These are phyloP conservation scores for Cettia cetti DNA, from an alignment of 2,113 vertebrate genomes.

Conservation along the genomic window DNA sequence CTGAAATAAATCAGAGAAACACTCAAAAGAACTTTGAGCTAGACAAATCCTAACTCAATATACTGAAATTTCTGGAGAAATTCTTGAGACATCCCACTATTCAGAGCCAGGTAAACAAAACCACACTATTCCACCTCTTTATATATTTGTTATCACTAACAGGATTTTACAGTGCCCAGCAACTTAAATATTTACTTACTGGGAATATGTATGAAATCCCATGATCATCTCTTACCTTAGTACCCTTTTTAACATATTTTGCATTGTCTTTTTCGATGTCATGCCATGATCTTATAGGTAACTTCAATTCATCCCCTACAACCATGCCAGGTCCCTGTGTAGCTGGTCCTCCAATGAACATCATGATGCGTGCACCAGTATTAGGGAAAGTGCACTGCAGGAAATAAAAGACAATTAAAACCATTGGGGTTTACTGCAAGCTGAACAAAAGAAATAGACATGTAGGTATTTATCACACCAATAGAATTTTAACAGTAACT, in stretches of 20 bases:
- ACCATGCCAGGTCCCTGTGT: conserved; percentile 98
- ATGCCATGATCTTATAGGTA: conserved; percentile 96
- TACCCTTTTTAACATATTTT: conserved; percentile 96
- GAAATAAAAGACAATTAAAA: conserved; percentile 2
- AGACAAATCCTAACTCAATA: neutral
- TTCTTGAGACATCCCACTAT: neutral
- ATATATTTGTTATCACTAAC: neutral
- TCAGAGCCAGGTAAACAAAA: neutral
- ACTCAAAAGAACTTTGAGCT: neutral
- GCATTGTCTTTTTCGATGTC: conserved; percentile 98
- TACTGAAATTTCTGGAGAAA: neutral
- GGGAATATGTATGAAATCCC: neutral
- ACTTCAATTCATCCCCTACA: conserved; percentile 94
- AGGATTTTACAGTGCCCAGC: neutral
- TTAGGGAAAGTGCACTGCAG: conserved; percentile 93
- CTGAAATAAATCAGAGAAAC: neutral
- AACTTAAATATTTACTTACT: neutral
- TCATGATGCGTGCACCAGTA: conserved; percentile 94
- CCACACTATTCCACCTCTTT: neutral
- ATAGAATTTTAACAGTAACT: neutral
- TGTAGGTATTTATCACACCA: neutral
- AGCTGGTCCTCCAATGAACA: conserved; percentile 95
- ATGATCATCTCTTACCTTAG: conserved; percentile 80
- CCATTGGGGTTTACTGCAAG: neutral
- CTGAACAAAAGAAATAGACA: neutral